phyloP scores from a whole-genome alignment of 1,140 invertebrate species.

The Aphelenchoides besseyi region DNA sequence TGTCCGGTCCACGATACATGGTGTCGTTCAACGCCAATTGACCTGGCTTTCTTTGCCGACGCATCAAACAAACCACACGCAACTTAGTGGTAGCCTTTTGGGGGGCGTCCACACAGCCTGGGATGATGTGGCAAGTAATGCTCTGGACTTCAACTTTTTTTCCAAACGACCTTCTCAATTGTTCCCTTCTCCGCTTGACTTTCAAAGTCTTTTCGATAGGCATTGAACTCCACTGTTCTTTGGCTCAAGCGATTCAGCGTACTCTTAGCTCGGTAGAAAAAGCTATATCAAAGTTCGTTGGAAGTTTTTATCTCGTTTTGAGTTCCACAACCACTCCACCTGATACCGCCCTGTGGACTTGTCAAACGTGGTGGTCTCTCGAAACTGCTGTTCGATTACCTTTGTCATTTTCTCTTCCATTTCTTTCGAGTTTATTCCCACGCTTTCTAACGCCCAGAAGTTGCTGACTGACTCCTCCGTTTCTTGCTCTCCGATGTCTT shows the following conservation, averaged over 20 bases:
- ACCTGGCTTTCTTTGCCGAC: constrained; percentile 49
- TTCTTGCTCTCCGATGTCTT: too few relatives aligned
- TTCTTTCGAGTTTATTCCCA: neutral
- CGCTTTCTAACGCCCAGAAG: neutral
- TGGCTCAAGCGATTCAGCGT: neutral
- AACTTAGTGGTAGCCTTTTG: constrained; percentile 54
- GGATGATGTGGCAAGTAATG: constrained; percentile 65
- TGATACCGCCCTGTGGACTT: neutral
- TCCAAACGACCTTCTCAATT: neutral
- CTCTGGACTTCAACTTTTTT: neutral
- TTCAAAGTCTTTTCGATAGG: neutral
- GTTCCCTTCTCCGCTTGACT: neutral
- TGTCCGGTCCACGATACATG: constrained; percentile 24
- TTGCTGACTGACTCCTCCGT: too few relatives aligned
- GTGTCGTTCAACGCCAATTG: constrained; percentile 22
- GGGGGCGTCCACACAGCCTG: constrained; percentile 48
- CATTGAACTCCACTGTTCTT: neutral
- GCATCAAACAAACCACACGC: constrained; percentile 63
- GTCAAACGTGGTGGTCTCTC: neutral
- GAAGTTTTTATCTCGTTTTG: neutral
- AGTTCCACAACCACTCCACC: neutral
- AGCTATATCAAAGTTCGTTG: neutral
- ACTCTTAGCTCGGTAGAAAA: neutral
- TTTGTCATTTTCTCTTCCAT: neutral
- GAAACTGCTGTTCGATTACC: neutral